These are phyloP conservation scores for Geotrupes spiniger DNA, from an alignment of 2,888 invertebrate genomes.

Conservation along the genomic window DNA sequence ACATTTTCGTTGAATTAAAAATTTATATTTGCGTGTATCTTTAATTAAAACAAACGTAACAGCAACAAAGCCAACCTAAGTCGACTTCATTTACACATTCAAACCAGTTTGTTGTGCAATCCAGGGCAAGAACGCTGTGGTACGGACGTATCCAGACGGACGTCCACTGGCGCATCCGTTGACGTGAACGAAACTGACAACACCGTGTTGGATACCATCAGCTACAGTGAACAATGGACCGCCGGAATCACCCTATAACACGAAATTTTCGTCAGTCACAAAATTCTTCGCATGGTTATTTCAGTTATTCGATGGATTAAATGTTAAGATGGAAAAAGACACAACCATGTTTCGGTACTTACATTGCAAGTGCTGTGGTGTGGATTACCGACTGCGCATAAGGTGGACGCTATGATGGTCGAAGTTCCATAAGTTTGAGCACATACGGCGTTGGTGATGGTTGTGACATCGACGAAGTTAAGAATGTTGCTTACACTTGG, in stretches of 20 bases:
- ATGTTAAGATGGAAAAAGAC: too few species aligned
- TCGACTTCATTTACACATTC: too few species aligned
- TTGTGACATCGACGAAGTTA: conserved; percentile 32
- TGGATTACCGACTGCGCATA: conserved; percentile 33
- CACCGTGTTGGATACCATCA: conserved; percentile 33
- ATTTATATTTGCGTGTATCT: too few species aligned
- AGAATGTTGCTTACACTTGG: conserved; percentile 17
- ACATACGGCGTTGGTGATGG: conserved; percentile 36
- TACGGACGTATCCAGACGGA: conserved; percentile 37
- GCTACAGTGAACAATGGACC: conserved; percentile 33
- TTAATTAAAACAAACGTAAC: too few species aligned
- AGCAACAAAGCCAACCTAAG: too few species aligned
- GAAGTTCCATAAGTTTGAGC: conserved; percentile 26
- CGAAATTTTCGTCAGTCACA: neutral
- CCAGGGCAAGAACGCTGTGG: conserved; percentile 33
- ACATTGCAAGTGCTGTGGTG: conserved; percentile 39
- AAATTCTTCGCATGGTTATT: neutral
- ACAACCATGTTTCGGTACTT: too few species aligned
- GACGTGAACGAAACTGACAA: conserved; percentile 35
- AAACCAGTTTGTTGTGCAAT: conserved; percentile 26
- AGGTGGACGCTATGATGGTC: conserved; percentile 26
- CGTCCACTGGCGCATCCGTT: conserved; percentile 36
- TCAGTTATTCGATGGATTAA: neutral
- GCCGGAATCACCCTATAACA: conserved; percentile 39
- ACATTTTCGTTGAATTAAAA: too few species aligned